These are phyloP conservation scores for Syrrhaptes paradoxus DNA, from an alignment of 2,113 vertebrate genomes.

Conservation along the genomic window DNA sequence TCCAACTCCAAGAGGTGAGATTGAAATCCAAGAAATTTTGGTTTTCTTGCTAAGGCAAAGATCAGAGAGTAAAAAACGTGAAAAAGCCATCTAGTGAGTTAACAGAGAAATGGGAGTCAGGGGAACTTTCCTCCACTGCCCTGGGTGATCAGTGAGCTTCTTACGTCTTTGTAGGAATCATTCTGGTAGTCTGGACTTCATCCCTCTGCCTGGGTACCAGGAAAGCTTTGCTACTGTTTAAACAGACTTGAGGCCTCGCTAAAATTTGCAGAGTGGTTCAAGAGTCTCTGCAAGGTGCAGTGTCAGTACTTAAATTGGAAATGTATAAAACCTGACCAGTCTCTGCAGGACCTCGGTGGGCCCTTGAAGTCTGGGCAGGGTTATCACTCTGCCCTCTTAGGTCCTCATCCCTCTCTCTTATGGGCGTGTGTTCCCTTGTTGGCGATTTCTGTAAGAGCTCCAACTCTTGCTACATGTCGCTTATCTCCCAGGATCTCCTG, in stretches of 20 bases:
- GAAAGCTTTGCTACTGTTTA: background rate
- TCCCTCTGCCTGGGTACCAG: background rate
- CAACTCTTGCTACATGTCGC: background rate
- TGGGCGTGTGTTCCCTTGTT: accelerated
- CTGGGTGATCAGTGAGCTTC: background rate
- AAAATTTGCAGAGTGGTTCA: accelerated
- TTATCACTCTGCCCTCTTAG: background rate
- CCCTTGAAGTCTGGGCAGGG: background rate
- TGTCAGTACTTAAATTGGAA: background rate
- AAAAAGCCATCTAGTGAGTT: background rate
- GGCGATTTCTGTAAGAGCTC: background rate
- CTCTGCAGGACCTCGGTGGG: background rate
- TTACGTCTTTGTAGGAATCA: background rate
- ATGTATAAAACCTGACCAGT: too few relatives aligned
- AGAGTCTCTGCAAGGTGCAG: background rate
- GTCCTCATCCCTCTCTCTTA: background rate
- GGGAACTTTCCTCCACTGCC: background rate
- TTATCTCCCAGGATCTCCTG: background rate
- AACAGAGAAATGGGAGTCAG: background rate
- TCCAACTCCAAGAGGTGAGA: constrained; percentile 93
- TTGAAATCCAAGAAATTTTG: background rate
- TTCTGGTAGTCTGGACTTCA: background rate
- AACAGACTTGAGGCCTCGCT: background rate
- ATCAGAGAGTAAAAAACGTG: background rate
- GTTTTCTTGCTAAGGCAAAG: background rate